Conservation (phyloP, 2,113 vertebrate genomes). For the Brachypodius melanocephalos region DNA sequence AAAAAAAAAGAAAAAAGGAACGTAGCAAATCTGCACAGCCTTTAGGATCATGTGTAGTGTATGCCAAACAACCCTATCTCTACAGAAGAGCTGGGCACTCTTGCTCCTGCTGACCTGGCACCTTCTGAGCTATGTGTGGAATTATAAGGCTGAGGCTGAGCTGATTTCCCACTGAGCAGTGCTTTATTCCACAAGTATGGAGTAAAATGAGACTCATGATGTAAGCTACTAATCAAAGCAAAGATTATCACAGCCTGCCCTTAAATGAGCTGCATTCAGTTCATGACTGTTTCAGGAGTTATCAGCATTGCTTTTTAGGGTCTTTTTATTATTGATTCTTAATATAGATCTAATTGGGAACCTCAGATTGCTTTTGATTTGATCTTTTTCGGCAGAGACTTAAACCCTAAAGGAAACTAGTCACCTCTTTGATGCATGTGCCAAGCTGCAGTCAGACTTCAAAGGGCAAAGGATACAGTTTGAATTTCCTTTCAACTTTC, state of each 20-base stretch:
- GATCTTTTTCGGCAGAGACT: constrained; percentile 5
- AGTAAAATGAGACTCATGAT: neutral
- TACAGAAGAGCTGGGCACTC: neutral
- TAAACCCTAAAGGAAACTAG: constrained; percentile 54
- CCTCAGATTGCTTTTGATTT: constrained; percentile 45
- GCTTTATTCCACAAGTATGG: neutral
- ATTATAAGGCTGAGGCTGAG: neutral
- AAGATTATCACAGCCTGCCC: constrained; percentile 21
- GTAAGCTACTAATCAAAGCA: constrained; percentile 23
- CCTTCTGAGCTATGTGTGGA: neutral
- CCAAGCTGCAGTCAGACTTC: constrained; percentile 60
- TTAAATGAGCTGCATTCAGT: constrained; percentile 1
- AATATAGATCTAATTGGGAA: constrained; percentile 41
- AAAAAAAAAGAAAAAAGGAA: neutral
- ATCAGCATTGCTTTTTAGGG: constrained; percentile 2
- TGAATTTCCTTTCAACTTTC: constrained; percentile 64
- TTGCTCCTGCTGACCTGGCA: neutral
- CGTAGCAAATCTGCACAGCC: neutral
- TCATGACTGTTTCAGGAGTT: neutral
- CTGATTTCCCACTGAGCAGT: neutral
- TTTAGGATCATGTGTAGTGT: neutral
- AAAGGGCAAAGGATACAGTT: constrained; percentile 62
- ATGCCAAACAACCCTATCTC: neutral
- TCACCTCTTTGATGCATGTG: constrained; percentile 57
- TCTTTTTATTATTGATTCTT: constrained; percentile 59